Base-by-base conservation (phyloP, 2,888 invertebrate genomes). In the Parnassius orleans region DNA sequence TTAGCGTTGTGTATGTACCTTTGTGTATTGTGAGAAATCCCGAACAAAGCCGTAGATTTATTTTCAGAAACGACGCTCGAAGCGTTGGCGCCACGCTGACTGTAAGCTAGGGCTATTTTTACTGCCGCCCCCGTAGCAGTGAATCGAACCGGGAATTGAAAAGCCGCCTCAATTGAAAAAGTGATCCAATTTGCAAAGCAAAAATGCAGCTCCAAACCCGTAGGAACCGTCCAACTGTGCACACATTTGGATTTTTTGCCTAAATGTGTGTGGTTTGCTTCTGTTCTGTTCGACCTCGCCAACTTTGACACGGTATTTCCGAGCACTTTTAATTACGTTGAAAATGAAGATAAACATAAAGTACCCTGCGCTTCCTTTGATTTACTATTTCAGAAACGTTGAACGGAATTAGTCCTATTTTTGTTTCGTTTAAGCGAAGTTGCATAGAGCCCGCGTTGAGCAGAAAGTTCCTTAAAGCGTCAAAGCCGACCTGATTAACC, bases 41-140 rank as follows among this genome's bases (percentile, higher is more conserved):
- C 33, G 33, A 33, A 7, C 33, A 33, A 33, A 33, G 33, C 33
- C 33, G 33, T 33, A 33, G 3, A 3, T 33, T 33, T 33, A 33
- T 33, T 33, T 33, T 10, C 74, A 75, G 65, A 85, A 81, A 83
- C 83, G 82, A 53, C 48, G 42, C 53, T 15, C 12, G 33, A 14
- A 53, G 47, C 59, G 78, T 60, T 53, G 55, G 57, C 41, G 56
- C 47, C 43, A 54, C 61, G 50, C 54, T 14, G 54, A 50, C 57
- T 54, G 62, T 64, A 53, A 56, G 60, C 59, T 57, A 66, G 63
- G 64, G 64, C 64, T 69, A 68, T 55, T 59, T 66, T 70, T 68
- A 68, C 68, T 33, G 60, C 65, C 64, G 65, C 66, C 60, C 48
- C 50, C 68, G 65, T 66, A 65, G 61, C 64, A 61, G 54, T 51